Conservation (phyloP, 2,888 invertebrate genomes). For the Sarcophaga rosellei region DNA sequence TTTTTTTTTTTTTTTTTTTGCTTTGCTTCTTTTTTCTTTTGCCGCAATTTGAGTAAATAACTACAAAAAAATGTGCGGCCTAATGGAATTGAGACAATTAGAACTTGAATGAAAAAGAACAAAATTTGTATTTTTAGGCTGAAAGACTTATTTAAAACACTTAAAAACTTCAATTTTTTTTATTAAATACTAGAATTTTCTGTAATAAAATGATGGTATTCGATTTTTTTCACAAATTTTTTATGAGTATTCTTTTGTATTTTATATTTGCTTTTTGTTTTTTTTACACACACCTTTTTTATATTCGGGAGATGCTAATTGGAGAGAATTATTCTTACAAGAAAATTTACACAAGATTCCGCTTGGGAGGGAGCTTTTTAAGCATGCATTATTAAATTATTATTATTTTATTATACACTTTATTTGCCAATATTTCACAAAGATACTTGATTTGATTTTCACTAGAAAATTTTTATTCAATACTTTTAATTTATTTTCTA, state of each 20-base stretch:
- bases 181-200: background rate
- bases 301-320: slow-evolving; percentile 56
- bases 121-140: background rate
- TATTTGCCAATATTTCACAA: slow-evolving; percentile 27
- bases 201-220: background rate
- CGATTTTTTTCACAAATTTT: slow-evolving; percentile 22
- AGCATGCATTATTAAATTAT: slow-evolving; percentile 18
- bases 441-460: slow-evolving; percentile 35
- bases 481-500: slow-evolving; percentile 20
- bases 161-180: background rate
- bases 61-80: slow-evolving; percentile 39
- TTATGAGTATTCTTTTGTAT: background rate
- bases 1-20: background rate
- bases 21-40: slow-evolving; percentile 15
- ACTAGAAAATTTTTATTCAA: slow-evolving; percentile 37
- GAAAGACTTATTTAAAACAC: background rate
- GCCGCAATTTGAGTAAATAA: slow-evolving; percentile 58
- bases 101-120: background rate
- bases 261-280: slow-evolving; percentile 8
- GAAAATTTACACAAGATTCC: slow-evolving; percentile 61
- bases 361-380: slow-evolving; percentile 18
- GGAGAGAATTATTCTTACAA: slow-evolving; percentile 62
- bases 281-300: slow-evolving; percentile 64
- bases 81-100: slow-evolving; percentile 32
- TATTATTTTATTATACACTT: slow-evolving; percentile 24